These are phyloP conservation scores for Zaprionus lachaisei DNA, from an alignment of 1,140 invertebrate genomes.

Conservation along the genomic window DNA sequence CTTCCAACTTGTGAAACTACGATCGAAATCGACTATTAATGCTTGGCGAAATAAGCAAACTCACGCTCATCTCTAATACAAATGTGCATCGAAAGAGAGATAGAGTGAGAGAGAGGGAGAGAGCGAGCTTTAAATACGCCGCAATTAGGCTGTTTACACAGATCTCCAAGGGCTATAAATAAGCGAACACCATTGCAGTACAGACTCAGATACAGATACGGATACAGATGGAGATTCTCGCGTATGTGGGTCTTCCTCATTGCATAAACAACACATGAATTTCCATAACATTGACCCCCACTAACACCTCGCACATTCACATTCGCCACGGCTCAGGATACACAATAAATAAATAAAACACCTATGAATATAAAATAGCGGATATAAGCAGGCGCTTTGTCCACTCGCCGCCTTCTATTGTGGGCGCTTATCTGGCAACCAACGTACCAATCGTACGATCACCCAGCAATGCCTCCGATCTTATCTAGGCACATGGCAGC, in stretches of 20 bases:
- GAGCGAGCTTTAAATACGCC: conserved; percentile 15
- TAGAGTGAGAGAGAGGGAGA: conserved; percentile 5
- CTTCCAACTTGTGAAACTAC: neutral
- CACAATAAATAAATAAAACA: conserved; percentile 26
- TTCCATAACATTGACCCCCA: conserved; percentile 53
- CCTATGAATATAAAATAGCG: conserved; percentile 11
- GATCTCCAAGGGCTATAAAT: conserved; percentile 39
- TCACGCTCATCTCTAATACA: neutral
- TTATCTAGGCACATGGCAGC: conserved; percentile 19
- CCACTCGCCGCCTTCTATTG: conserved; percentile 16
- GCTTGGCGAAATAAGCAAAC: neutral
- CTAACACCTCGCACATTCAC: conserved; percentile 3
- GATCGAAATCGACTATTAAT: neutral
- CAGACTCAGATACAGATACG: neutral
- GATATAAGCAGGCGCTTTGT: conserved; percentile 30
- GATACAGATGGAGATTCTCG: neutral
- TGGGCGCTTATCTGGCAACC: conserved; percentile 26
- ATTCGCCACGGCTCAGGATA: conserved; percentile 2
- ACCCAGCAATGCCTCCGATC: conserved; percentile 31
- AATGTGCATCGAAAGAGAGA: neutral
- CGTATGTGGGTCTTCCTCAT: conserved; percentile 21
- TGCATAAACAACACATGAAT: conserved; percentile 40
- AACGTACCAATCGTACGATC: conserved; percentile 26
- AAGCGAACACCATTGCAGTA: conserved; percentile 20
- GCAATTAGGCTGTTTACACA: conserved; percentile 45